phyloP scores from a whole-genome alignment of 2,888 invertebrate genomes.

The Creontiades dilutus region DNA sequence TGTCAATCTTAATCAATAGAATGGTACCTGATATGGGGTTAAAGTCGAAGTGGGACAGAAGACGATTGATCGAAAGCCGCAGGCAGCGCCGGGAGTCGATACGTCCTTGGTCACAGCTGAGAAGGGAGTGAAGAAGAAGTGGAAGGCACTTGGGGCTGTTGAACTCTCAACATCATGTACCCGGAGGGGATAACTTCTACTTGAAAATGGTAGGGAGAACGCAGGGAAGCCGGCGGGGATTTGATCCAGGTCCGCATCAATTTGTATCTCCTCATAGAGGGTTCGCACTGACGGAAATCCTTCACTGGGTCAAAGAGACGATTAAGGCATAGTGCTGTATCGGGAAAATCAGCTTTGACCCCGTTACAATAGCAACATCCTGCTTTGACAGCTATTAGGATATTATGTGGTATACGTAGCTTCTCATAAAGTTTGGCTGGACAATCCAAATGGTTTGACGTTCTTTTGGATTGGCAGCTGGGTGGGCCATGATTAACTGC shows the following conservation, averaged over 20 bases:
- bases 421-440: too few relatives aligned
- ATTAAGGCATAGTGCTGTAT: not conserved
- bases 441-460: too few relatives aligned
- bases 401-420: not conserved
- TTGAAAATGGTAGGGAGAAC: constrained; percentile 39
- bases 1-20: not conserved
- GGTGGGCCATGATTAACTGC: too few relatives aligned
- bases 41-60: constrained; percentile 49
- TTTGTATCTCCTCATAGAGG: not conserved
- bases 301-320: constrained; percentile 32
- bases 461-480: too few relatives aligned
- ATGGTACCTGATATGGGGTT: constrained; percentile 41
- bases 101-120: constrained; percentile 64
- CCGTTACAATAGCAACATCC: not conserved
- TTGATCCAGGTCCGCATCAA: constrained; percentile 14
- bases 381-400: not conserved
- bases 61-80: constrained; percentile 40
- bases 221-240: not conserved
- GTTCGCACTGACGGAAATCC: not conserved
- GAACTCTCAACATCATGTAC: constrained; percentile 48
- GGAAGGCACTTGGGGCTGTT: constrained; percentile 54
- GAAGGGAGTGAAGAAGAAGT: constrained; percentile 55
- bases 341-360: not conserved
- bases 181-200: constrained; percentile 45
- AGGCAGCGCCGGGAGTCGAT: constrained; percentile 42